Base-by-base conservation (phyloP, 2,113 vertebrate species). In the Sceloporus undulatus region DNA sequence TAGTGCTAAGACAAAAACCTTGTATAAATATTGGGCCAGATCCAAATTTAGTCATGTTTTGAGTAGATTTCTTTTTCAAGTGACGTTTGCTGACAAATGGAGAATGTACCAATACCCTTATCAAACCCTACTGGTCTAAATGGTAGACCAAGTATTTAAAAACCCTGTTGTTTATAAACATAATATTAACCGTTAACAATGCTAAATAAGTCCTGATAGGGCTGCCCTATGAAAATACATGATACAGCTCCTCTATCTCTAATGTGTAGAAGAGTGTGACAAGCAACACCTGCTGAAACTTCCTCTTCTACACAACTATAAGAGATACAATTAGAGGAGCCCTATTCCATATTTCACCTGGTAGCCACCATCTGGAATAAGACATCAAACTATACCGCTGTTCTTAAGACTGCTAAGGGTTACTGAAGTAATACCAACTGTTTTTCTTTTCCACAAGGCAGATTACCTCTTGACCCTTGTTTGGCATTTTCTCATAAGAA, bases 401-500 rank as follows among this genome's bases (percentile, higher is more conserved):
- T 14, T 14, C 59, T 62, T 62, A 62, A 18, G 59, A 1, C 16
- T 29, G 68, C 25, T n/a, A n/a, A n/a, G 34, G 5, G 75, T 48
- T 48, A 68, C 25, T 19, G 9, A 65, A 56, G 40, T 66, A 21
- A 23, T 21, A 21, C 42, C 73, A 29, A 38, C 11, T 77, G 3
- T 77, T 77, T 78, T 79, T 76, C 16, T 89, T 91, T 84, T 52
- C 77, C 62, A 38, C 66, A 79, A 90, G 29, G 13, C 62, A 97
- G 98, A 88, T 92, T 93, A 19, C 65, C 80, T 56, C 85, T 86
- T 9, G 94, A 95, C 89, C 90, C 94, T 6, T 90, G 87, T 85
- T 79, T 91, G 48, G 92, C 83, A 5, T 90, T 94, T 75, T 98
- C 97, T 14, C 97, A 98, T 80, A 93, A 94, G 81, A 96, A 98